These are phyloP conservation scores for Phymanthus crucifer DNA, from an alignment of 92 coral and sea anemone genomes.

Conservation along the genomic window DNA sequence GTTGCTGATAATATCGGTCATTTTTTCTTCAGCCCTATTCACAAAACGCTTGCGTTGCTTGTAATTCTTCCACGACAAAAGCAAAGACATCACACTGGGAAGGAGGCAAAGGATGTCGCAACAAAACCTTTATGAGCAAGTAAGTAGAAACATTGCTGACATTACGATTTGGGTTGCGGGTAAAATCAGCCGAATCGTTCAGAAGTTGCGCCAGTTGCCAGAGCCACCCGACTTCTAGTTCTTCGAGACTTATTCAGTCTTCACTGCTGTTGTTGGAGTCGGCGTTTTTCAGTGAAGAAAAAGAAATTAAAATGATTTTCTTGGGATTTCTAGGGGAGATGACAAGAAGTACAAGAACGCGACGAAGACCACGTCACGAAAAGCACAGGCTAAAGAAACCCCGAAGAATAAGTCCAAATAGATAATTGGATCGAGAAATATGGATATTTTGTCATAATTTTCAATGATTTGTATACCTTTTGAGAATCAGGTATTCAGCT, in stretches of 20 bases:
- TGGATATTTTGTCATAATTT: neutral
- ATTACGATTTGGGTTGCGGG: no score
- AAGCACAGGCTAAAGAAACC: conserved; percentile 58
- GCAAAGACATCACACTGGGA: conserved; percentile 92
- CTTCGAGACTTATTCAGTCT: no score
- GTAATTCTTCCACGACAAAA: conserved; percentile 74
- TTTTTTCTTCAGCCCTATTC: conserved; percentile 64
- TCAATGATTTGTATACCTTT: neutral
- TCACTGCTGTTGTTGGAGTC: no score
- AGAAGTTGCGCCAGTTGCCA: no score
- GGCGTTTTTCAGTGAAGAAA: neutral
- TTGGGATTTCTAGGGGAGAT: conserved; percentile 68
- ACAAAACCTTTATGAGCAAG: conserved; percentile 83
- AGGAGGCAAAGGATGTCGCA: conserved; percentile 97
- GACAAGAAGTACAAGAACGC: conserved; percentile 71
- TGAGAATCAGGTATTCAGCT: neutral
- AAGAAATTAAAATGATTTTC: neutral
- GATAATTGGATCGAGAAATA: neutral
- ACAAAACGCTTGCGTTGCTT: conserved; percentile 77
- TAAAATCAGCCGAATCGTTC: no score
- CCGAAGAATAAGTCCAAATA: conserved; percentile 59
- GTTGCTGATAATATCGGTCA: neutral
- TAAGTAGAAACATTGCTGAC: conserved; percentile 29
- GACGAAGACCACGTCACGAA: conserved; percentile 78
- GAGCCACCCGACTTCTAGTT: no score